Evolutionary conservation across 30 jellyfish, hydroid and myxozoan species (phyloP), one percentile per base, ranked within the genome.

Genomic region (Hydra vulgaris): DNA sequence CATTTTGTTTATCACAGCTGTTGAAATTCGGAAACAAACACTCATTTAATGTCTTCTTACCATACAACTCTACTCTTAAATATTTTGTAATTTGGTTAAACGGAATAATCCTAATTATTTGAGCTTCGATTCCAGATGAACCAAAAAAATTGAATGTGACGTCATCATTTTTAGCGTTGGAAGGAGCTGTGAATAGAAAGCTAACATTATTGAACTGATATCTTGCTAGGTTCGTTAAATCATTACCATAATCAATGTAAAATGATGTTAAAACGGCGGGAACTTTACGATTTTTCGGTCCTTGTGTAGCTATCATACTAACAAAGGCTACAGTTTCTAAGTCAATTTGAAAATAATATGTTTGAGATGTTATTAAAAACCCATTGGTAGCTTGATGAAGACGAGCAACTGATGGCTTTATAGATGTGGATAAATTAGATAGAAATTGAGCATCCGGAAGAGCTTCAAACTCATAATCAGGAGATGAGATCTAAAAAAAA

Each of bases 1-100:
- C 85, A 54, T 53, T 24, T 20, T 55, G 18, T 25, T 70, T 70
- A 78, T 66, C 78, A 53, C 85, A 78, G 66, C 26, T 18, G 85
- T 78, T 78, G 54, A 27, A 23, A 1, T 40, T 75, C 23, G 70
- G 71, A 25, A 25, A 67, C 7, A 25, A 1, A 26, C 83, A 75
- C 26, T 75, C 83, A 26, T 75, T 70, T 21, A 75, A 18, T 15
- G 56, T 26, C 16, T 53, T 26, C 40, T 0, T 75, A 20, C 83
- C 83, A 71, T 75, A 75, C 21, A 75, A 26, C 26, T 75, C 83
- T n/a, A 75, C 17, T 0, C 83, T 18, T 7, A 26, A 18, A 26
- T 25, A 75, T 73, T 73, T 73, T 70, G 16, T 20, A 25, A 7
- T 70, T 17, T 22, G 17, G 72, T 18, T 53, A 1, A 75, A 25